These are phyloP conservation scores for Spongilla lacustris DNA, from an alignment of 37 sponge, comb jelly and placozoan species.

Conservation along the genomic window DNA sequence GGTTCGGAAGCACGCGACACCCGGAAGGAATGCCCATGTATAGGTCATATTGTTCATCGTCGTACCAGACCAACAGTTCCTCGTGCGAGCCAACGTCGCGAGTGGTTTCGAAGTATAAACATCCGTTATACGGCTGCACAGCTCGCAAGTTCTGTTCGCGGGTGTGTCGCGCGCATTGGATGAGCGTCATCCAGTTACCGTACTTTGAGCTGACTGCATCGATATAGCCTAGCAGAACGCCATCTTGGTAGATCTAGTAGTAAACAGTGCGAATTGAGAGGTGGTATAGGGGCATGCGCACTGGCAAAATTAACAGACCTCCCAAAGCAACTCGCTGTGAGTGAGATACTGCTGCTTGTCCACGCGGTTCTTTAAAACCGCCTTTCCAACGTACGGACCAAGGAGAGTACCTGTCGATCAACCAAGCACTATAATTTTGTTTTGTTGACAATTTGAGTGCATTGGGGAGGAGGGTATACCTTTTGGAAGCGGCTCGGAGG, in stretches of 20 bases:
- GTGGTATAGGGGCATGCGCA: background rate
- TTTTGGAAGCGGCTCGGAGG: constrained; percentile 46
- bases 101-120: constrained; percentile 73
- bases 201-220: constrained; percentile 64
- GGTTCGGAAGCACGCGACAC: background rate
- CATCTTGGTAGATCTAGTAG: constrained; percentile 54
- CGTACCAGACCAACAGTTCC: constrained; percentile 93
- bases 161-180: constrained; percentile 74
- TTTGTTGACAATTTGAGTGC: background rate
- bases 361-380: constrained; percentile 15
- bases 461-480: constrained; percentile 36
- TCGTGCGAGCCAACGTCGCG: constrained; percentile 57
- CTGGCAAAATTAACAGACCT: constrained; percentile 29
- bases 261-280: too few relatives aligned
- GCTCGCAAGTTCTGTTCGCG: constrained; percentile 77
- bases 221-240: constrained; percentile 36
- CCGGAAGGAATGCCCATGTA: constrained; percentile 63
- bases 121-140: constrained; percentile 49
- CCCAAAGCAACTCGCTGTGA: constrained; percentile 60
- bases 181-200: constrained; percentile 84
- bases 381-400: constrained; percentile 59
- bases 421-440: background rate
- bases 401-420: constrained; percentile 31
- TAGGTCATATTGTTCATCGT: constrained; percentile 48
- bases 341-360: background rate